Evolutionary conservation across 2,797 vertebrate species (phyloP).

Genomic region (Dallia pectoralis): DNA sequence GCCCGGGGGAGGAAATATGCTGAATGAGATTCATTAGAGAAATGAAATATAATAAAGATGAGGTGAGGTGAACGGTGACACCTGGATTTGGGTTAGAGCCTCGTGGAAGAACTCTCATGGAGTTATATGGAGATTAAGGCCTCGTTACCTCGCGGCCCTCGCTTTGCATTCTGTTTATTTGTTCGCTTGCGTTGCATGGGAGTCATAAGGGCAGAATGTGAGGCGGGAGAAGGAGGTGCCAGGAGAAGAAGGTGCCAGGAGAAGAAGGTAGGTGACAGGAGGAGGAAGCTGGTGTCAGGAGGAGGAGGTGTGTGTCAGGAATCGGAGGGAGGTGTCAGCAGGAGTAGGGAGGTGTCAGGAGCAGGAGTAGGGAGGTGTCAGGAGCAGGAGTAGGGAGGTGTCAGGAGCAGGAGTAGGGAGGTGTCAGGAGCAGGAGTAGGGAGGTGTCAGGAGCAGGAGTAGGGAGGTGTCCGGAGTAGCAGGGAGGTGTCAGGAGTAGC

Average conservation of each 20-base stretch:
- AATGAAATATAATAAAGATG: constrained; percentile 6
- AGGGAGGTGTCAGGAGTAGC: background rate
- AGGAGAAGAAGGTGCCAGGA: background rate
- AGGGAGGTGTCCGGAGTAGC: background rate
- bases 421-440: background rate
- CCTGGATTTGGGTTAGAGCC: constrained; percentile 2
- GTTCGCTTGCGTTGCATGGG: background rate
- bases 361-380: no score
- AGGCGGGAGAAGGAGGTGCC: background rate
- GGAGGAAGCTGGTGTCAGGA: no score
- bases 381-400: background rate
- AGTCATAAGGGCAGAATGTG: background rate
- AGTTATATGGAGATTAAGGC: background rate
- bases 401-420: no score
- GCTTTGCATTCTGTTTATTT: constrained; percentile 12
- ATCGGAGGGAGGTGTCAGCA: background rate
- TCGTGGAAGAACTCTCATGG: background rate
- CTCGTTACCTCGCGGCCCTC: background rate
- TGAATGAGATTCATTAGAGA: background rate
- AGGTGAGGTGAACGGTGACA: constrained; percentile 3
- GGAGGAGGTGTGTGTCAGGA: background rate
- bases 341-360: background rate
- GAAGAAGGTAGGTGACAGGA: background rate
- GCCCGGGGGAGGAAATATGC: background rate
- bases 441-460: no score